Evolutionary conservation across 2,888 invertebrate species (phyloP), one percentile per base, ranked within the genome.

Genomic region (Eristalis intricaria): DNA sequence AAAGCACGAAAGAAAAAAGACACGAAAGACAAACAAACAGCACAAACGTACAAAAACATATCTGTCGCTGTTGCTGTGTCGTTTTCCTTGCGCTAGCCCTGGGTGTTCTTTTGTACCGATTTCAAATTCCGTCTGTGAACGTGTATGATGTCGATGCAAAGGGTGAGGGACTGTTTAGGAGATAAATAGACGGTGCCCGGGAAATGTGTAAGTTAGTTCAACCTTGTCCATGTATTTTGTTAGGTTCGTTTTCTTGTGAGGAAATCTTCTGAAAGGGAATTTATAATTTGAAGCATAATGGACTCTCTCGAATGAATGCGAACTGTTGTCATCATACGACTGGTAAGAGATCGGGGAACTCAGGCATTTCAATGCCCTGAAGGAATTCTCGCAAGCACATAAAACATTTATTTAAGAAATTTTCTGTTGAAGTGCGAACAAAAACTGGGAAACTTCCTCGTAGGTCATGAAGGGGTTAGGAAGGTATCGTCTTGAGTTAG

Each of bases 281-380:
- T 86, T 86, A 82, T 85, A 85, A 85, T 85, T 77, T 69, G 38
- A 69, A 82, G 64, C 73, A 82, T 82, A 85, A 77, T 85, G 85
- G 73, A 85, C 75, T 80, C 80, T 75, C 61, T 75, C 70, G 75
- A 84, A 69, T 80, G 80, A 75, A 84, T 50, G 70, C 23, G 64
- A 74, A 29, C 60, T 38, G 66, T 32, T 65, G 23, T 64, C 56
- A 58, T 26, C 50, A n/a, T 19, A 50, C 19, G 50, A 50, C 50
- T 50, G 50, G 50, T 19, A 19, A 0, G 50, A 19, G 50, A 19
- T 19, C 0, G 8, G 4, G 10, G 7, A 38, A 4, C 13, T 38
- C 1, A 13, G 13, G 38, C 38, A 38, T 38, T 38, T 38, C 4
- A 50, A 10, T 50, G 50, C 50, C 50, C 8, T 50, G 7, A 19